Percentiles rank a stretch among this genome's conserved stretches.
Conservation (phyloP, 2,797 vertebrate genomes). For the Sebastes dallii region DNA sequence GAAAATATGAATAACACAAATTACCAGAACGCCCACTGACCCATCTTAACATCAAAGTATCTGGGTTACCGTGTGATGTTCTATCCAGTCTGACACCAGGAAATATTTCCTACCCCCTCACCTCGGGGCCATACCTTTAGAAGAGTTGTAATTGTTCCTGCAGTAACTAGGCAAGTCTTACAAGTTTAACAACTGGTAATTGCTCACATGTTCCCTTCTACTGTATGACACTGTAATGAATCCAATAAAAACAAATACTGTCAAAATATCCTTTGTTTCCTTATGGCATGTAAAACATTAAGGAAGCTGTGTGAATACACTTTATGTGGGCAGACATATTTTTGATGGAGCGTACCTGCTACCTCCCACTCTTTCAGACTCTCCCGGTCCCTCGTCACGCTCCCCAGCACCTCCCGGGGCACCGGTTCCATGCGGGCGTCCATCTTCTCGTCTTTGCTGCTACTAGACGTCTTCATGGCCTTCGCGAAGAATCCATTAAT, state of each 20-base stretch:
- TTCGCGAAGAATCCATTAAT: conserved; percentile 87
- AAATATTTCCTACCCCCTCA: neutral
- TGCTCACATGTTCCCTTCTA: neutral
- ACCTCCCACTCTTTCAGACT: conserved; percentile 87
- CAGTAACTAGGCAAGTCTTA: neutral
- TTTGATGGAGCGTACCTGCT: conserved; percentile 78
- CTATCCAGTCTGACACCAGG: conserved; percentile 30
- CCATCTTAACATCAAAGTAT: neutral
- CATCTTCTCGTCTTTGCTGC: conserved; percentile 81
- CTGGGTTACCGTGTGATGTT: conserved; percentile 34
- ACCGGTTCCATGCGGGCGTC: conserved; percentile 91
- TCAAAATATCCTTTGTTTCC: neutral
- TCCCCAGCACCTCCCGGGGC: conserved; percentile 90
- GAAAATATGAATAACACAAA: neutral
- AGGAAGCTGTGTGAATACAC: neutral
- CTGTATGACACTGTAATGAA: neutral
- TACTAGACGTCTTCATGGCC: conserved; percentile 80
- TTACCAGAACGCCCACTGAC: neutral
- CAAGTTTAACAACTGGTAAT: neutral
- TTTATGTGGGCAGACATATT: neutral
- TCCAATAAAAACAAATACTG: neutral
- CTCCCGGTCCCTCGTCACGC: conserved; percentile 87
- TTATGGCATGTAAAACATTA: neutral
- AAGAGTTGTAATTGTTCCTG: neutral
- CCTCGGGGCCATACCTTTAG: neutral